Conservation (phyloP, 2,113 vertebrate species). For the Collichthys lucidus region DNA sequence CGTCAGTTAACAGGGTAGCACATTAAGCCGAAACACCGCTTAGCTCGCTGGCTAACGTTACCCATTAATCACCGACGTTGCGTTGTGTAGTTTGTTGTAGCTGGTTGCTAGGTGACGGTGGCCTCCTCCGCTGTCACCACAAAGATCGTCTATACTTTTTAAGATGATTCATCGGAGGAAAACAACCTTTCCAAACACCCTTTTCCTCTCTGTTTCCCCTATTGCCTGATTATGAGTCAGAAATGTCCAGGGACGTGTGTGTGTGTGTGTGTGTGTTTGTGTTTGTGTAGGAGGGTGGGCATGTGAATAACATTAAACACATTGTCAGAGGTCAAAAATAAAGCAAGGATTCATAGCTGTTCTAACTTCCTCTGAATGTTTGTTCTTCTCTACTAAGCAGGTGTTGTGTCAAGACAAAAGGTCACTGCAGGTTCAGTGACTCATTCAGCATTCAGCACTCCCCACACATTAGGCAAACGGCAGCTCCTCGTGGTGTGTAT, state of each 20-base stretch:
- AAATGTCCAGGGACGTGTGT: not conserved
- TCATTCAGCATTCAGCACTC: slow-evolving; percentile 44
- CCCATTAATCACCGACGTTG: not conserved
- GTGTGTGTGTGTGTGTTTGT: not conserved
- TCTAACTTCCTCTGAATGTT: slow-evolving; percentile 1
- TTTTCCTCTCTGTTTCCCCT: not conserved
- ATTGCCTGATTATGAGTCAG: not conserved
- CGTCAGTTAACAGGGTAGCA: too few species aligned
- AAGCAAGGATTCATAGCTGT: slow-evolving; percentile 12
- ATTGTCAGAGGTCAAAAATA: not conserved
- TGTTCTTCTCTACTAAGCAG: slow-evolving; percentile 23
- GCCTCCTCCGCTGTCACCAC: not conserved
- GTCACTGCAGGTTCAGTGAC: slow-evolving; percentile 55
- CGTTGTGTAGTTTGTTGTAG: slow-evolving; percentile 34
- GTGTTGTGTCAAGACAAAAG: slow-evolving; percentile 44
- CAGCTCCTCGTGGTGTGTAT: slow-evolving; percentile 44
- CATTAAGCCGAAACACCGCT: not conserved
- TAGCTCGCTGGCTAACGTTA: slow-evolving; percentile 35
- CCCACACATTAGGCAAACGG: slow-evolving; percentile 20
- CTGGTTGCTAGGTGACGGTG: slow-evolving; percentile 62
- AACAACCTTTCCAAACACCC: not conserved
- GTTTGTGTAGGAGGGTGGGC: not conserved
- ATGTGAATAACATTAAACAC: slow-evolving; percentile 11
- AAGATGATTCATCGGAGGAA: slow-evolving; percentile 8
- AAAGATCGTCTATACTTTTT: slow-evolving; percentile 37